Evolutionary conservation across 2,113 vertebrate genomes (phyloP), one percentile per base, ranked within the genome.

Genomic region (Otolemur garnettii): DNA sequence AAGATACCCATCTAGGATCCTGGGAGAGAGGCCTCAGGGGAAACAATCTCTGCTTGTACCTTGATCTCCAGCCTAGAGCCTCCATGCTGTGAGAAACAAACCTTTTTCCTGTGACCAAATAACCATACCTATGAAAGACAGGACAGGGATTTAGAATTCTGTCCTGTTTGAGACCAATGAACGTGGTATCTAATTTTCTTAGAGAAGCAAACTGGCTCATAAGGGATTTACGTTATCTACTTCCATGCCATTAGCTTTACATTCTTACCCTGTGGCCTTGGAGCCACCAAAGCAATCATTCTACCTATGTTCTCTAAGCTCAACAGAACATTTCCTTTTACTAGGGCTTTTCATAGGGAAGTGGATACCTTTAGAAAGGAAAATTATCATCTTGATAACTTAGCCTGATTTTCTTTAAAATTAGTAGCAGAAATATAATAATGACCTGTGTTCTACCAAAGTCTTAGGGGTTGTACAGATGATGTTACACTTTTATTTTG

Each of bases 341-440:
- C 18, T 95, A 35, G 28, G 42, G 3, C 15, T 82, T 92, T 87
- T 85, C 13, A 90, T 64, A 64, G 22, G 28, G 12, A 92, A 26
- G 11, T 55, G 2, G 15, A 26, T 45, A 50, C 10, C 38, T 24
- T 42, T 14, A 83, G 22, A 14, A 59, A 53, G 53, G 35, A 26
- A 87, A 87, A 45, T 35, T 83, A 55, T 85, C 7, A 38, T 96
- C 81, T 93, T 96, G 78, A 68, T 59, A 95, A 50, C 60, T 84
- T 0, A 0, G 38, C 59, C 30, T 82, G 33, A 91, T 79, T 94
- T 92, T 89, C 84, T 96, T 87, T 94, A 75, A 90, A 85, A 64
- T 66, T 45, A 42, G 12, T 57, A 0, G 60, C 18, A 81, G 45
- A 81, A 90, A 53, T 33, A 72, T 1, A 55, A 53, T 88, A 91